Evolutionary conservation across 2,797 vertebrate genomes (phyloP), one percentile per base, ranked within the genome.

Genomic region (Sebastes itinus): DNA sequence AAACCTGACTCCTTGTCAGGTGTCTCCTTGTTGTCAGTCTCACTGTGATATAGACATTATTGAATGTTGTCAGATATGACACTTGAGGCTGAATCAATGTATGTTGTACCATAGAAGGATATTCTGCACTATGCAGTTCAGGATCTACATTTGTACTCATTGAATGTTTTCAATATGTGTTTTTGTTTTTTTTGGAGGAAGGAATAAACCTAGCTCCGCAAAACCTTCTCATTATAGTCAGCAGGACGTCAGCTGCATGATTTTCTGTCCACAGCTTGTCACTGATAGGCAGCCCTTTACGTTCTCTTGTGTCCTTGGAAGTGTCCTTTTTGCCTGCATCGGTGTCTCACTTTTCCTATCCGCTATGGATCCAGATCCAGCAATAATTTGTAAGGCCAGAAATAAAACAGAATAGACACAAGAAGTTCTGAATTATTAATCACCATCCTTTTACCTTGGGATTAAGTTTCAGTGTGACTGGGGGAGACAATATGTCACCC

Each of bases 361-460:
- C 35, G 76, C 55, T 75, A 79, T 85, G 74, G 78, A 89, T 93
- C 85, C 78, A 89, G 84, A 94, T 90, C 79, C 58, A 82, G 82
- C 77, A 83, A 87, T 88, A 91, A 92, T 93, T 89, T 89, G 72
- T 90, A 81, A 90, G 87, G 82, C 84, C 88, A 87, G 72, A 94
- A 95, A 94, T 94, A 92, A 92, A 93, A 91, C 63, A 76, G 68
- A 92, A 90, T 90, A 84, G 84, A 89, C 90, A 88, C 85, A 93
- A 91, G 84, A 93, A 89, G 80, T 61, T 78, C 87, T 95, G 84
- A 95, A 96, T 96, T 92, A 96, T 96, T 96, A 80, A 96, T 95
- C 75, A 38, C 20, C 59, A 75, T 70, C 88, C 89, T 92, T 93
- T 95, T 94, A 92, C 83, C 80, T 78, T 46, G 84, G 90, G 92